Percentiles rank a stretch among this genome's conserved stretches.
These are phyloP conservation scores for Neodon shergylaensis DNA, from an alignment of 2,113 vertebrate genomes.

Conservation along the genomic window DNA sequence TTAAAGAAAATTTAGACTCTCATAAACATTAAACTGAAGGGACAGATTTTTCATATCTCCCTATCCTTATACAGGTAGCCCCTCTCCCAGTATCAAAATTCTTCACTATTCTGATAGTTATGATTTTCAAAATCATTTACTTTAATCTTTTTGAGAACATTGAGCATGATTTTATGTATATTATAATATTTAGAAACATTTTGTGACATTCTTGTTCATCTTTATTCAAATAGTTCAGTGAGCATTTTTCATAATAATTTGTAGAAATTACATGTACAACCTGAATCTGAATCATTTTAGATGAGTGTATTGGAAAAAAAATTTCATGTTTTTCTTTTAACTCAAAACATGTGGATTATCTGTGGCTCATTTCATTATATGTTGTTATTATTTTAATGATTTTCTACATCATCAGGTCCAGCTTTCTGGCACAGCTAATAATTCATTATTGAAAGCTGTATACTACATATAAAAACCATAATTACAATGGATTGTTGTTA, in stretches of 20 bases:
- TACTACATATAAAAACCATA: neutral
- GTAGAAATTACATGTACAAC: neutral
- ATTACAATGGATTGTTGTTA: neutral
- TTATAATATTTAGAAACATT: neutral
- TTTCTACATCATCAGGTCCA: neutral
- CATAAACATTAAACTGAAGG: too few relatives aligned
- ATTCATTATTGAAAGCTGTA: slow-evolving; percentile 23
- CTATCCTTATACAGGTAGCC: neutral
- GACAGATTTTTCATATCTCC: neutral
- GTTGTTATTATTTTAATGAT: neutral
- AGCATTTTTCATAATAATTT: neutral
- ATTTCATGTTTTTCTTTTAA: neutral
- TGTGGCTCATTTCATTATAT: neutral
- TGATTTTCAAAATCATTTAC: neutral
- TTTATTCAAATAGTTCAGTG: neutral
- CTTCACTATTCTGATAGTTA: neutral
- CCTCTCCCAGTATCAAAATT: neutral
- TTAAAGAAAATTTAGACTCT: too few relatives aligned
- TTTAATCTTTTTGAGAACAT: neutral
- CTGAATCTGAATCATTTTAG: neutral
- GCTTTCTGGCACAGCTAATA: neutral
- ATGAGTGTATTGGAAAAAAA: neutral
- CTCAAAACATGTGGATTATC: neutral
- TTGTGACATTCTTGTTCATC: neutral
- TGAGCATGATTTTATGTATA: neutral